phyloP scores from a whole-genome alignment of 2,113 vertebrate species.

The Nerophis lumbriciformis region DNA sequence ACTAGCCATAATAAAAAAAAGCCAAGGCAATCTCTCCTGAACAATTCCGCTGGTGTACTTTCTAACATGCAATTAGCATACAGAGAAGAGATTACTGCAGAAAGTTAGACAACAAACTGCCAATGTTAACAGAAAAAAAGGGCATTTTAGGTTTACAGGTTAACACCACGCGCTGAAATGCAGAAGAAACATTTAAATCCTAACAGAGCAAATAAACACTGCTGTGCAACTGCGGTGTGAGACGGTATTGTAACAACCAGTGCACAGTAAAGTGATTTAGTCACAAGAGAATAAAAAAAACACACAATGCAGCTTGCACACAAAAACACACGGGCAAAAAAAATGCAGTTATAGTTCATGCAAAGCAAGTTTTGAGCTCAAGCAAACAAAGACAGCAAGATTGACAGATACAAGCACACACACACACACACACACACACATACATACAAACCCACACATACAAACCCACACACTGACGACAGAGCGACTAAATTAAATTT shows the following conservation, averaged over 20 bases:
- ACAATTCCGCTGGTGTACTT: slow-evolving; percentile 29
- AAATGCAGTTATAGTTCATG: slow-evolving; percentile 42
- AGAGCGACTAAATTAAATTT: slow-evolving; percentile 72
- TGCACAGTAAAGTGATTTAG: slow-evolving; percentile 32
- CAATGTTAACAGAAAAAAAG: slow-evolving; percentile 17
- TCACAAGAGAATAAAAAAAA: slow-evolving; percentile 44
- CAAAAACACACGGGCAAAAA: slow-evolving; percentile 25
- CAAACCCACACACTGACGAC: slow-evolving; percentile 37
- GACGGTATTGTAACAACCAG: slow-evolving; percentile 30
- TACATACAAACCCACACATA: slow-evolving; percentile 1
- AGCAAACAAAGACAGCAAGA: slow-evolving; percentile 36
- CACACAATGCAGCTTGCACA: slow-evolving; percentile 30
- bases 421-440: no score
- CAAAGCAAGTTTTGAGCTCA: slow-evolving; percentile 37
- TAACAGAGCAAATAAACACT: slow-evolving; percentile 37
- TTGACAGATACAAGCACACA: slow-evolving; percentile 9
- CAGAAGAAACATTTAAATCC: slow-evolving; percentile 30
- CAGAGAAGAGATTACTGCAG: slow-evolving; percentile 23
- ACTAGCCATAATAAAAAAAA: slow-evolving; percentile 36
- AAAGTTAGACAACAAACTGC: slow-evolving; percentile 34
- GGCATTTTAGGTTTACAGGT: slow-evolving; percentile 29
- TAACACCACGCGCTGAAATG: slow-evolving; percentile 19
- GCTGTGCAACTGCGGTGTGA: slow-evolving; percentile 28
- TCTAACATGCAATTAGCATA: slow-evolving; percentile 39
- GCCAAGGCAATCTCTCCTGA: slow-evolving; percentile 29